Evolutionary conservation across 1,140 invertebrate genomes (phyloP).

Genomic region (Musca vetustissima): DNA sequence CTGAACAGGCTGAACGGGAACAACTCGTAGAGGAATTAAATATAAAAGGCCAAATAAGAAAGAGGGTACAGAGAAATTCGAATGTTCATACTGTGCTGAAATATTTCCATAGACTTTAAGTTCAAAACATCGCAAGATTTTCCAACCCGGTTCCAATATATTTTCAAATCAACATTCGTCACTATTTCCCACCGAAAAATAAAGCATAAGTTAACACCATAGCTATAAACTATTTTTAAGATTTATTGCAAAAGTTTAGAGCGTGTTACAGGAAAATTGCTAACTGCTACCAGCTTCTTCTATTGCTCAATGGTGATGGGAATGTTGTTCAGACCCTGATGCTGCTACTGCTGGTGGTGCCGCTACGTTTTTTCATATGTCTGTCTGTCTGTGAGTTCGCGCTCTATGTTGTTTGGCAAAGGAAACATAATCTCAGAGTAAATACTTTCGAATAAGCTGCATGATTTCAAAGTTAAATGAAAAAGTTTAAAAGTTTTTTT

Average conservation of each 20-base stretch:
- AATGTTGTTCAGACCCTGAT: too few relatives aligned
- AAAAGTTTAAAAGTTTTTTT: slow-evolving; percentile 11
- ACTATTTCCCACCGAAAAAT: background rate
- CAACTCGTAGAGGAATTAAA: too few relatives aligned
- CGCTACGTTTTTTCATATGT: background rate
- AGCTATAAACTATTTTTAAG: slow-evolving; percentile 22
- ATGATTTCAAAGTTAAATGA: slow-evolving; percentile 24
- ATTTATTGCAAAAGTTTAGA: slow-evolving; percentile 24
- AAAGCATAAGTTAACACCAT: background rate
- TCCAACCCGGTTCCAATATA: too few relatives aligned
- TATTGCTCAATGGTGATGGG: background rate
- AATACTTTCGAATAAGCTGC: slow-evolving; percentile 23
- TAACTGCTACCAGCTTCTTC: slow-evolving; percentile 2
- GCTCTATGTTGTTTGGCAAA: too few relatives aligned
- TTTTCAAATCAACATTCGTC: background rate
- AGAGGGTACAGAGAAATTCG: too few relatives aligned
- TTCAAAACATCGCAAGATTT: too few relatives aligned
- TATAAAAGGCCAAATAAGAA: too few relatives aligned
- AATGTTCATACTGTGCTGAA: too few relatives aligned
- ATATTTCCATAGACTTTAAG: too few relatives aligned
- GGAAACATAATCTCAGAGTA: slow-evolving; percentile 17
- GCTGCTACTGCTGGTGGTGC: background rate
- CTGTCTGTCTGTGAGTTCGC: background rate
- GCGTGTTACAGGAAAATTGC: slow-evolving; percentile 19
- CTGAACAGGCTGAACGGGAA: too few relatives aligned